Base-by-base conservation (phyloP, 92 coral and sea anemone species). In the Epizoanthus ramosus region DNA sequence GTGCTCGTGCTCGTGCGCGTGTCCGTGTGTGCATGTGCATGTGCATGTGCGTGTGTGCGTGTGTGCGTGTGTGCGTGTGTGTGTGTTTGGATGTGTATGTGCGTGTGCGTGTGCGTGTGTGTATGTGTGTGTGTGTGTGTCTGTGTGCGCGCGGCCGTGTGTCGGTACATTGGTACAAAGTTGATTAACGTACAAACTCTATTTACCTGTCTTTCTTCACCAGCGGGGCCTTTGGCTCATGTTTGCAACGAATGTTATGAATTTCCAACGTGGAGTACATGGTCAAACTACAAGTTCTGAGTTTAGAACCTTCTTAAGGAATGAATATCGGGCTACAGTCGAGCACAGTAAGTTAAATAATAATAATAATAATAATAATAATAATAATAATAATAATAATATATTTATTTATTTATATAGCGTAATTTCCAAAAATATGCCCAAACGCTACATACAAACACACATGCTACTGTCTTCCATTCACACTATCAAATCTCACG, bases 211-310 rank as follows among this genome's bases (percentile, higher is more conserved):
- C 59, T 6, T 57, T 31, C 3, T 37, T 57, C 75, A 31, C 83
- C 83, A 97, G 99, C 95, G 92, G 71, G 99, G 97, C 43, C 85
- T 97, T 66, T 97, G 99, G 99, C 92, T 90, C 43, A 88, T 97
- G 98, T 94, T 97, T 76, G 95, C 94, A 17, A 92, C 91, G 10
- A 94, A 87, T 63, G 83, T 97, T 66, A 86, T 85, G 91, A 87
- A 74, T 63, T 94, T 97, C 81, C 94, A 90, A 61, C 92, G 92
- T 72, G 99, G 99, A 57, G 92, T 97, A 14, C 92, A 87, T 63
- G 83, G 81, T 65, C 73, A 74, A 19, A 83, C 68, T 9, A 63
- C 86, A 10, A 73, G 80, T 24, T 43, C 8, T 1, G 92, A 89
- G 58, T 97, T 94, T 77, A 82, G 85, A 28, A 72, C 22, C 24